phyloP scores from a whole-genome alignment of 30 jellyfish, hydroid and myxozoan species.

The Hydractinia echinata region DNA sequence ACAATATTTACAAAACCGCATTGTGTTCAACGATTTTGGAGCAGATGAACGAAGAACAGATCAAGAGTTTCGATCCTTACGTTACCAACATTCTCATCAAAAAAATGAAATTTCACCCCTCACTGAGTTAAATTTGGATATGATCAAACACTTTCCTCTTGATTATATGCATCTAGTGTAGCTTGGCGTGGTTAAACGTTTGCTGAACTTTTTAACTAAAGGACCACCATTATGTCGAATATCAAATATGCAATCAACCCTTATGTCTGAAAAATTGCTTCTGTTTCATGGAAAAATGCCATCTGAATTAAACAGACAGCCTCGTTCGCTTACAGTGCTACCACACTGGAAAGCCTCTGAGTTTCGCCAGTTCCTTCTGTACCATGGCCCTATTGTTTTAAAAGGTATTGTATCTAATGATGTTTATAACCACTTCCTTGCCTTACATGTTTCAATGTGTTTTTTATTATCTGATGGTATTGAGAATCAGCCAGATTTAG shows the following conservation, averaged over 20 bases:
- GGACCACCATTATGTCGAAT: conserved; percentile 38
- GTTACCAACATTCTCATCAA: conserved; percentile 31
- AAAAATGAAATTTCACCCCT: conserved; percentile 21
- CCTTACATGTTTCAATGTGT: conserved; percentile 33
- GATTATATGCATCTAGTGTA: conserved; percentile 26
- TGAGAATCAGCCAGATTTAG: conserved; percentile 1
- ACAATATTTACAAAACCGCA: conserved; percentile 11
- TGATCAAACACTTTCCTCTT: too few species aligned
- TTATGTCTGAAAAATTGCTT: neutral
- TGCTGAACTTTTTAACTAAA: neutral
- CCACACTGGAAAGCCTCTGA: conserved; percentile 56
- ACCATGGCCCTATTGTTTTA: conserved; percentile 48
- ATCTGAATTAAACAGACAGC: conserved; percentile 42
- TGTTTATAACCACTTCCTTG: conserved; percentile 25
- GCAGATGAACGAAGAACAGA: neutral
- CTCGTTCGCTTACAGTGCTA: conserved; percentile 37
- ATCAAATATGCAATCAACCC: conserved; percentile 30
- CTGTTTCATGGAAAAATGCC: conserved; percentile 34
- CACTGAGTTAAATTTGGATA: conserved; percentile 15
- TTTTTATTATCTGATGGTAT: conserved; percentile 23
- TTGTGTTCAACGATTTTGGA: neutral
- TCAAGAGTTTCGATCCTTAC: neutral
- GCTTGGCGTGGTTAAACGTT: conserved; percentile 37
- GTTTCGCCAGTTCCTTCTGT: conserved; percentile 47
- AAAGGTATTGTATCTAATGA: conserved; percentile 28